Base-by-base conservation (phyloP, 1,140 invertebrate genomes). In the Mercenaria mercenaria region DNA sequence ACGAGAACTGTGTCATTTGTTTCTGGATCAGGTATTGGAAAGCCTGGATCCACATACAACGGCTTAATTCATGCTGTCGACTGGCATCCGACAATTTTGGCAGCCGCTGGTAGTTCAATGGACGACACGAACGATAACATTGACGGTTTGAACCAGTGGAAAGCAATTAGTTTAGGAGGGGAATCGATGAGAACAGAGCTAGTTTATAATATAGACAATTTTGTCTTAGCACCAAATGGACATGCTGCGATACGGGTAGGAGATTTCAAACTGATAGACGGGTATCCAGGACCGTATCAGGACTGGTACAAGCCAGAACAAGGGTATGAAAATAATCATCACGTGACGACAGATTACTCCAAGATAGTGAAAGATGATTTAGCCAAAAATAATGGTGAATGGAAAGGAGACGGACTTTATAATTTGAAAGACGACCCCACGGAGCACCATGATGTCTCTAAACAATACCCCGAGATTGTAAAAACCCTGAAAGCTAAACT, bases 1-100 rank as follows among this genome's bases (percentile, higher is more conserved):
- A 94, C 94, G 2, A 89, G 92, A 37, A 92, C 79, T 1, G 86
- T 91, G 3, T 89, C 93, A 15, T 93, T 94, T 37, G 64, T 94
- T 10, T 67, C 89, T 59, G 89, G 92, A 26, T 20, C 59, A 23
- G 81, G 87, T 10, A 26, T 93, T 1, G 43, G 91, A 29, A 91
- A 89, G 29, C 85, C 79, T 15, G 89, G 91, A 11, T 59, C 81
- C 18, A 90, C 84, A 0, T 91, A 93, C 76, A 47, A 92, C 32
- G 93, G 76, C 3, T 13, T 37, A 32, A 56, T 80, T 0, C 50
- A 80, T 18, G 77, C 77, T 3, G 77, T 80, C 1, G 77, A 80
- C 77, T 80, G 77, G 77, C 47, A 80, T 61, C 77, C 50, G 10
- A 80, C 77, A 59, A 80, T 80, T 23, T 20, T 80, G 13, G 50